These are phyloP conservation scores for Sanderia malayensis DNA, from an alignment of 30 jellyfish, hydroid and myxozoan genomes.

Conservation along the genomic window DNA sequence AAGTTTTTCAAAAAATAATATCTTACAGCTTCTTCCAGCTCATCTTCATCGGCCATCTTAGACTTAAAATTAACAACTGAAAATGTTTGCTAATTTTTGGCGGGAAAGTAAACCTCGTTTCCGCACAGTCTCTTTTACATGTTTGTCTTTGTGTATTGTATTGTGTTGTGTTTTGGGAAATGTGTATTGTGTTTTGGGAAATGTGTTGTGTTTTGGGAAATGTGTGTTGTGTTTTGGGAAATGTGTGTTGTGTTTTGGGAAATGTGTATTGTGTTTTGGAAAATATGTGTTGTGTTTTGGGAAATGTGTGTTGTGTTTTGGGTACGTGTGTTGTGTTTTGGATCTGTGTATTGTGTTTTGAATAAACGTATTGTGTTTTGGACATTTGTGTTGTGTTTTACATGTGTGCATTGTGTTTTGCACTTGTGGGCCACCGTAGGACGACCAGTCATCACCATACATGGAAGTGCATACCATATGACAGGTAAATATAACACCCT, in stretches of 20 bases:
- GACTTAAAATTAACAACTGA: constrained; percentile 12
- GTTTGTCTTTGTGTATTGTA: constrained; percentile 6
- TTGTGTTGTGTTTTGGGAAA: constrained; percentile 11
- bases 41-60: constrained; percentile 18
- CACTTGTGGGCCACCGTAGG: constrained; percentile 18
- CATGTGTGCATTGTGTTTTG: constrained; percentile 8
- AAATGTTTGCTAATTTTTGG: constrained; percentile 10
- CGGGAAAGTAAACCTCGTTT: constrained; percentile 10
- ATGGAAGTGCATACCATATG: too few species aligned
- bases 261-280: constrained; percentile 2
- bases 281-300: constrained; percentile 7
- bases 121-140: not conserved
- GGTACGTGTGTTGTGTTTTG: not conserved
- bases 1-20: constrained; percentile 8
- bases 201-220: constrained; percentile 2
- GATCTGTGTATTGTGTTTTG: not conserved
- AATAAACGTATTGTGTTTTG: not conserved
- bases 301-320: constrained; percentile 3
- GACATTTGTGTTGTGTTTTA: constrained; percentile 5
- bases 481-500: too few species aligned
- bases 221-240: not conserved
- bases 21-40: constrained; percentile 15
- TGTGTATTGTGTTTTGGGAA: constrained; percentile 3
- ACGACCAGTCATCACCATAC: too few species aligned
- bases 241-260: not conserved